Base-by-base conservation (phyloP, 2,888 invertebrate genomes). In the Acanthacorydalis orientalis region DNA sequence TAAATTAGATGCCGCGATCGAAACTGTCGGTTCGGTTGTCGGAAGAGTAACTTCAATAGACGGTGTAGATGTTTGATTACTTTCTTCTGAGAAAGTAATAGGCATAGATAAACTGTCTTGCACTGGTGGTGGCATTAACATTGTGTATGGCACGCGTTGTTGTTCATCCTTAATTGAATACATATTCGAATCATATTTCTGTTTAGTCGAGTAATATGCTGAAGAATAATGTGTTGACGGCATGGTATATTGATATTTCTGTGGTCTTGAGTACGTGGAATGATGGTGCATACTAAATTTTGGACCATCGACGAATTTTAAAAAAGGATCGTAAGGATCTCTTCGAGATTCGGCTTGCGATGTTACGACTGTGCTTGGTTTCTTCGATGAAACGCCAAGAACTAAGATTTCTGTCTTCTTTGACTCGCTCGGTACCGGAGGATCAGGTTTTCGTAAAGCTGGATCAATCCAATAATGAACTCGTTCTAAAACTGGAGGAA, bases 401-500 rank as follows among this genome's bases (percentile, higher is more conserved):
- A 83, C 70, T 10, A 82, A 66, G 16, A 83, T 78, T 63, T 83
- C 82, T 2, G 77, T 75, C 60, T 81, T 81, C 50, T 65, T 64
- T 44, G 58, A 60, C 52, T 72, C 70, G 11, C 67, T 69, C 50
- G 64, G 62, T 49, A 65, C 64, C 4, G 63, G 58, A 47, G 75
- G 70, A 51, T 79, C 77, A 1, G 74, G 66, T 54, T 77, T 72
- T 50, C 72, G 62, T 1, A 66, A 69, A 53, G 71, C 72, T 1
- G 80, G 76, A 41, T 80, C 79, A 15, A 80, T 75, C 87, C 87
- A 87, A 59, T 86, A 87, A 55, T 82, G 82, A 3, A 87, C 87
- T 34, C 78, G 68, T 52, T 85, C 84, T 37, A 86, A 64, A 2
- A 83, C 80, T 1, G 87, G 87, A 1, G 87, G 87, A 48, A 85